A percentile compares a stretch with the other conserved stretches of the same genome.
Evolutionary conservation across 2,888 invertebrate genomes (phyloP).

Genomic region (Diarsia rubi): DNA sequence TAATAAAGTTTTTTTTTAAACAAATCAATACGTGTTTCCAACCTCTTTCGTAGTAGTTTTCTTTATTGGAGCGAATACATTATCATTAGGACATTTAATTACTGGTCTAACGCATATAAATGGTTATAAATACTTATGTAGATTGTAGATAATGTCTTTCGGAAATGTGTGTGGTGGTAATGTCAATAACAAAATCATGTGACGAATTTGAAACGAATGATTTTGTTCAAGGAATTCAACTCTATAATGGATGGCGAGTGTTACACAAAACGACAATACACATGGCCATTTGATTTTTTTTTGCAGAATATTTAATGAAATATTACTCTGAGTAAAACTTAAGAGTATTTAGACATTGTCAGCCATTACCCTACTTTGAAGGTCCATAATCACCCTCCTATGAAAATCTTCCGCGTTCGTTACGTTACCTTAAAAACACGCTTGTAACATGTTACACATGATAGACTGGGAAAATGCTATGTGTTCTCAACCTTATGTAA

Average conservation of each 20-base stretch:
- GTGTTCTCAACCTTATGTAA: conserved; percentile 54
- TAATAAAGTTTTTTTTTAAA: not conserved
- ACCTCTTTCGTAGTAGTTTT: conserved; percentile 34
- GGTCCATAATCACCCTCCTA: conserved; percentile 31
- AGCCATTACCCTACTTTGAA: conserved; percentile 16
- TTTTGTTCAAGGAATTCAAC: conserved; percentile 36
- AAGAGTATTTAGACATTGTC: not conserved
- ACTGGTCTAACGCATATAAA: conserved; percentile 4
- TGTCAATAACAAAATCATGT: conserved; percentile 30
- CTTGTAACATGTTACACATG: conserved; percentile 61
- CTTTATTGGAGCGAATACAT: conserved; percentile 26
- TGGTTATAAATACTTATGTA: conserved; percentile 16
- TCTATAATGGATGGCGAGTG: not conserved
- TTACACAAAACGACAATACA: not conserved
- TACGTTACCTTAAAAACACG: conserved; percentile 37
- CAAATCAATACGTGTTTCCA: conserved; percentile 15
- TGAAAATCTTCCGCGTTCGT: conserved; percentile 55
- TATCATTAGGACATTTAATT: conserved; percentile 37
- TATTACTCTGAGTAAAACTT: not conserved
- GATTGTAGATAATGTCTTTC: conserved; percentile 43
- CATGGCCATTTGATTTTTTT: not conserved
- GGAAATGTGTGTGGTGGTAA: conserved; percentile 36
- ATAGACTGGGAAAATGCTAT: conserved; percentile 55
- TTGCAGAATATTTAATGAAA: not conserved
- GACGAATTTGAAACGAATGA: conserved; percentile 28